Evolutionary conservation across 2,113 vertebrate species (phyloP), one percentile per base, ranked within the genome.

Genomic region (Zosterops japonicus): DNA sequence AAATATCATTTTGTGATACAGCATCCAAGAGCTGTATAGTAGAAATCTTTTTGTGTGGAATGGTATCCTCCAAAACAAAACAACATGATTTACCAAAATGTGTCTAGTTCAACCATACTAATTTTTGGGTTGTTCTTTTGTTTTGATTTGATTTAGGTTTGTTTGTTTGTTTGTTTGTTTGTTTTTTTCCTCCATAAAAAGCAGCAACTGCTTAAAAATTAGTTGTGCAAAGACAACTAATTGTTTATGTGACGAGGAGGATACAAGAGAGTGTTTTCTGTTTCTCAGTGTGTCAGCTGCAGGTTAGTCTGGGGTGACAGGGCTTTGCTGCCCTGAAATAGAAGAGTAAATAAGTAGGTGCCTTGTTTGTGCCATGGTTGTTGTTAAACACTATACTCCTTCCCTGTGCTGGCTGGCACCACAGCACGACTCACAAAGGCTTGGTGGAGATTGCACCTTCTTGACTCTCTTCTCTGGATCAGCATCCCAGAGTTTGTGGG

Each of bases 81-180:
- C 15, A 47, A 52, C 4, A 1, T 5, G 12, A 86, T 76, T 83
- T 65, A 72, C 57, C 49, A 72, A 85, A 90, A 85, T 16, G 12
- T 63, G 19, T 70, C 42, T 17, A 4, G 56, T 64, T 69, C n/a
- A 69, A 44, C 50, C 16, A 8, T 77, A 50, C 29, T 42, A 46
- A 19, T 6, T 80, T 88, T 64, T 6, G 28, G 6, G 4, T 7
- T 25, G 15, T 5, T 31, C 42, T 49, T 82, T 64, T 49, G 22
- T 7, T 81, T 78, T 72, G 22, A 14, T 63, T 84, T 64, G 6
- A 9, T 36, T 50, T 67, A 39, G 24, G 42, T 57, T 23, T 5
- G 6, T 31, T 23, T 31, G 14, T 1, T 5, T 6, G 28, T 23
- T 31, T 15, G 1, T 5, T 6, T 31, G 20, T 31, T 15, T 1